Conservation (phyloP, 2,888 invertebrate genomes). For the Polia nebulosa region DNA sequence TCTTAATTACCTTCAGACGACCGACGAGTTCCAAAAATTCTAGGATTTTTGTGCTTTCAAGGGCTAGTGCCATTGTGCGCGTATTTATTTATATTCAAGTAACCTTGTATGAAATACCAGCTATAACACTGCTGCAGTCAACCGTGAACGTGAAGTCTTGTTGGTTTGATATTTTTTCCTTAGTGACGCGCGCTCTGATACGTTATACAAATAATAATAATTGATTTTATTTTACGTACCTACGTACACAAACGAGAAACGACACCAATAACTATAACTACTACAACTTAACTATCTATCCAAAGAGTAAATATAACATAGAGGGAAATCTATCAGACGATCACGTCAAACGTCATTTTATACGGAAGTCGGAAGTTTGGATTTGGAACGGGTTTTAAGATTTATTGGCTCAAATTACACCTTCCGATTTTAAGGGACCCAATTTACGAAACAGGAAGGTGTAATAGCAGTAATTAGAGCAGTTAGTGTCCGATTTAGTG, state of each 20-base stretch:
- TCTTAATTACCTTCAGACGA: constrained; percentile 92
- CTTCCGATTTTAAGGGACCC: too few species aligned
- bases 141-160: not conserved
- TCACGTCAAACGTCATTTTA: constrained; percentile 13
- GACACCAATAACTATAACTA: too few species aligned
- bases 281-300: too few species aligned
- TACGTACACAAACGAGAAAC: not conserved
- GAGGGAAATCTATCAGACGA: not conserved
- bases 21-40: constrained; percentile 94
- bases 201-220: not conserved
- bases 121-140: constrained; percentile 9
- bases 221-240: constrained; percentile 38
- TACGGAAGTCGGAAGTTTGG: constrained; percentile 10
- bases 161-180: constrained; percentile 8
- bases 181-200: not conserved
- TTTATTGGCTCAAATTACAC: too few species aligned
- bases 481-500: too few species aligned
- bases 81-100: constrained; percentile 21
- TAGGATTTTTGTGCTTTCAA: constrained; percentile 88
- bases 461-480: too few species aligned
- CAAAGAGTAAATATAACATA: too few species aligned
- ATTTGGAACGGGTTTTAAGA: not conserved
- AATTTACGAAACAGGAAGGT: too few species aligned
- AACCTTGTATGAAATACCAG: constrained; percentile 20
- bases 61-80: constrained; percentile 74